Evolutionary conservation across 2,797 vertebrate species (phyloP), one percentile per base, ranked within the genome.

Genomic region (Sebastiscus tertius): DNA sequence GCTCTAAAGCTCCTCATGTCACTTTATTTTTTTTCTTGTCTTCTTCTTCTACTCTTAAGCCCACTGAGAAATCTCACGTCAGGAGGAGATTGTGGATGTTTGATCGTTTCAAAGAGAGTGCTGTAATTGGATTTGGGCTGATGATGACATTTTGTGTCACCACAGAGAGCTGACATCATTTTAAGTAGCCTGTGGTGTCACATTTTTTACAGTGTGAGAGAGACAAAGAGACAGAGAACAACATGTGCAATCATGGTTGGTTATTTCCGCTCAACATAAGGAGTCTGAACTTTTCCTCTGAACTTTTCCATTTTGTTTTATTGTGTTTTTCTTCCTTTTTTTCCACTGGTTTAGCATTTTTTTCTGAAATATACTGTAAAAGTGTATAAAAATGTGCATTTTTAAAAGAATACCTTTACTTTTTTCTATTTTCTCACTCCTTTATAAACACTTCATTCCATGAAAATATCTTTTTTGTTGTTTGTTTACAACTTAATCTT

Each of bases 141-240:
- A 81, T 58, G 83, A 73, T 87, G 75, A 87, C 71, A 77, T 46
- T 64, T 84, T 12, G 59, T 75, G 79, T 86, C 82, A 76, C 49
- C n/a, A 27, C 27, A 18, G n/a, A 62, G 18, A 27, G 49, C 24
- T 72, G 83, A 82, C 68, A 62, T 83, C 73, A 80, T 61, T 73
- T 70, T 70, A 71, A 60, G 58, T 42, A 31, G 64, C 14, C 20
- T 8, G 58, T 4, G 55, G 24, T 10, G 56, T 29, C 22, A 20
- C 29, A 16, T 46, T 42, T n/a, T 42, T 34, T 24, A 9, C 11
- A 24, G 72, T 46, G 4, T 60, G 42, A 18, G 42, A 46, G 42
- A 52, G 2, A 20, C 49, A 52, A 52, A 52, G 18, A 29, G 55
- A 68, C 1, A 27, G 16, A 42, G 22, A 34, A 46, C 6, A 69